These are phyloP conservation scores for Saccopteryx leptura DNA, from an alignment of 2,113 vertebrate genomes.

Conservation along the genomic window DNA sequence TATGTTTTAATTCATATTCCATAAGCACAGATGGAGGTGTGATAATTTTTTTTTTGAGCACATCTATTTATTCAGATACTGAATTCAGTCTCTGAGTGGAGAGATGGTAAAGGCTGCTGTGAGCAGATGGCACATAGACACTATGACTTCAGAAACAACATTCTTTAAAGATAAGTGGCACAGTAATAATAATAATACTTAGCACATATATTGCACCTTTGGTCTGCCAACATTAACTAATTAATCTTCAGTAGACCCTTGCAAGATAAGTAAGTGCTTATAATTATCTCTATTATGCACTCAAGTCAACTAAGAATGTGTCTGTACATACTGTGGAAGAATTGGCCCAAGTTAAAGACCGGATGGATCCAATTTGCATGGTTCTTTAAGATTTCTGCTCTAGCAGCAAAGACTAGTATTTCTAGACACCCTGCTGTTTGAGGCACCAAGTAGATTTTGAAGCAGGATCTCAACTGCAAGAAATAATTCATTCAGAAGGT, in stretches of 20 bases:
- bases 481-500: constrained; percentile 73
- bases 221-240: constrained; percentile 86
- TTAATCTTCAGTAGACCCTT: constrained; percentile 85
- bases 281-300: constrained; percentile 84
- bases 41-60: constrained; percentile 85
- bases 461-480: constrained; percentile 61
- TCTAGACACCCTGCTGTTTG: constrained; percentile 77
- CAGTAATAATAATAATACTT: constrained; percentile 85
- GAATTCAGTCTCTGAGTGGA: constrained; percentile 76
- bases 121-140: constrained; percentile 84
- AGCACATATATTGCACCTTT: constrained; percentile 85
- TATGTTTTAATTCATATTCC: constrained; percentile 85
- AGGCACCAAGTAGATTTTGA: constrained; percentile 67
- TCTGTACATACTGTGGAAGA: constrained; percentile 81
- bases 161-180: constrained; percentile 69
- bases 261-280: constrained; percentile 80
- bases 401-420: constrained; percentile 78
- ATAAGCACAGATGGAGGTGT: constrained; percentile 80
- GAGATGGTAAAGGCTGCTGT: constrained; percentile 73
- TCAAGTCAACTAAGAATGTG: constrained; percentile 80
- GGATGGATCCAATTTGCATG: constrained; percentile 83
- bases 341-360: constrained; percentile 82
- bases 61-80: constrained; percentile 78
- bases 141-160: constrained; percentile 71
- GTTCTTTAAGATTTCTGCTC: constrained; percentile 84